Evolutionary conservation across 2,888 invertebrate species (phyloP), one percentile per base, ranked within the genome.

Genomic region (Epinotia nisella): DNA sequence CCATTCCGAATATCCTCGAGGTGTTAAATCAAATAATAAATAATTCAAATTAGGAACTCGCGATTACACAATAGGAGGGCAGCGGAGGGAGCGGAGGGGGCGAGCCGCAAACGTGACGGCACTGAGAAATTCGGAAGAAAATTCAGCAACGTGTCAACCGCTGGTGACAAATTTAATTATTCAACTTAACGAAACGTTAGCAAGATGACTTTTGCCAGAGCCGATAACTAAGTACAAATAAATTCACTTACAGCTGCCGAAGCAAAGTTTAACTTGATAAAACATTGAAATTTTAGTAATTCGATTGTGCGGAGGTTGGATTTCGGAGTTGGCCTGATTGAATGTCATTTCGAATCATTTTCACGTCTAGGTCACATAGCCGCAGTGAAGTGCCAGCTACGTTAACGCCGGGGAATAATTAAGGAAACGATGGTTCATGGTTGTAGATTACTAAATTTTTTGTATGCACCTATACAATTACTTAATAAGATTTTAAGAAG

Each of bases 171-270:
- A 93, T 92, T 92, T 88, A 92, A 93, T 93, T 93, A 93, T 92
- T 92, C 92, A 91, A 91, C 90, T 92, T 91, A 91, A 89, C 87
- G 91, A 91, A 92, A 92, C 90, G 92, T 92, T 92, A 92, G 87
- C 90, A 88, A 90, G 91, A 93, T 91, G 92, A 92, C 92, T 93
- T 91, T 90, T 91, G 90, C 83, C 85, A 85, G 87, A 87, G 88
- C 89, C 91, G 89, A 92, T 93, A 93, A 92, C 92, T 92, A 91
- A 93, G 92, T 93, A 93, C 89, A 90, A 90, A 93, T 91, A 93
- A 93, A 93, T 93, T 92, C 92, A 92, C 90, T 93, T 93, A 92
- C 84, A 88, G 86, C 87, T 86, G 88, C 90, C 91, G 90, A 92
- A 89, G 92, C 88, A 90, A 91, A 92, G 92, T 93, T 92, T 92